These are phyloP conservation scores for Tachysurus fulvidraco DNA, from an alignment of 2,113 vertebrate species.

Conservation along the genomic window DNA sequence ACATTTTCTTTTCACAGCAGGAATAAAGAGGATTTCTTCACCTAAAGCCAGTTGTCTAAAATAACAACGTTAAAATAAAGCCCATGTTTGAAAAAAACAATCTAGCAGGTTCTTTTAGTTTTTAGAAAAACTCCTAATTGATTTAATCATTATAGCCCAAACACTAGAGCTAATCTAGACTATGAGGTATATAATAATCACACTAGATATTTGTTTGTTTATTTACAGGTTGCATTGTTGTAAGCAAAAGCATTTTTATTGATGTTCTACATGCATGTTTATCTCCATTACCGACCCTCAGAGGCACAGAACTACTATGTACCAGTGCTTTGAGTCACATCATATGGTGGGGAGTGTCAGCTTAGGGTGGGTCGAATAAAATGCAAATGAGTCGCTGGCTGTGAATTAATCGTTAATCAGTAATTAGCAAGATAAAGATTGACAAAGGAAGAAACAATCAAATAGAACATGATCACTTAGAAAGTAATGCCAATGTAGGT, in stretches of 20 bases:
- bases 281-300: neutral
- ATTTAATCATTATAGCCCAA: neutral
- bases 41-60: neutral
- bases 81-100: neutral
- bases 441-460: neutral
- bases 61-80: neutral
- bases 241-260: neutral
- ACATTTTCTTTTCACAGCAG: conserved; percentile 20
- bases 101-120: neutral
- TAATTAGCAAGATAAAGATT: neutral
- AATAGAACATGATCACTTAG: neutral
- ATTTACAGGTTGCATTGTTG: neutral
- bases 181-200: neutral
- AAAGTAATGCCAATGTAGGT: neutral
- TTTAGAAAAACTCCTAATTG: neutral
- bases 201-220: neutral
- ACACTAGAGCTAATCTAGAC: neutral
- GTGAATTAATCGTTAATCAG: neutral
- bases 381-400: neutral
- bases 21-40: neutral
- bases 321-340: neutral
- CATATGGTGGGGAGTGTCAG: neutral
- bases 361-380: conserved; percentile 21
- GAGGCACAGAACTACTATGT: no score
- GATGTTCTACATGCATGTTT: neutral